Base-by-base conservation (phyloP, 2,888 invertebrate species). In the Anoplius nigerrimus region DNA sequence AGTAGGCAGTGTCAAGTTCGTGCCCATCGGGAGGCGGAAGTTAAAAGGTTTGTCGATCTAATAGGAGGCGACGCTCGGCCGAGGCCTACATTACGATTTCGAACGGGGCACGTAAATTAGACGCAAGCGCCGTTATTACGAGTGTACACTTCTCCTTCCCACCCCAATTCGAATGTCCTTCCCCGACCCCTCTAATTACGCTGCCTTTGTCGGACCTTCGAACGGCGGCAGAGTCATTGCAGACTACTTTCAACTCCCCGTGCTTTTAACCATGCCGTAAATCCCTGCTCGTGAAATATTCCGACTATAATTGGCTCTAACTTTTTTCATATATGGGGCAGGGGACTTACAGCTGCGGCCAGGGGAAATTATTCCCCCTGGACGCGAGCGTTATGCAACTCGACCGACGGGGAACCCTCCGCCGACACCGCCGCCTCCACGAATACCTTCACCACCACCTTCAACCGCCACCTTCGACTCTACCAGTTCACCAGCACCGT, bases 271-370 rank as follows among this genome's bases (percentile, higher is more conserved):
- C 57, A 42, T 42, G 34, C 8, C 65, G 69, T 70, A 79, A 79
- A 71, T 79, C 59, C 62, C 24, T 55, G 21, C 57, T 66, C 68
- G 66, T 76, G 72, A 80, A 78, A 78, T 81, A 80, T 74, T 68
- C 68, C 69, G 55, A 62, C 66, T 74, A 77, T 82, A 82, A 81
- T 82, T 76, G 79, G 66, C 59, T 63, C 63, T 69, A 81, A 81
- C 74, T 82, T 82, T 82, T 82, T 80, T 79, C 78, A 78, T 78
- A 79, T 76, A 78, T 72, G 34, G 75, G 61, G 57, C 56, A 53
- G 43, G 63, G 58, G 70, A 76, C 76, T 78, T 76, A 70, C 55
- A 58, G 48, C 57, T 34, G 56, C 46, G 60, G 48, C 65, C 46
- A 46, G 22, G 62, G 66, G 74, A 78, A 78, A 20, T 78, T 72